Evolutionary conservation across 2,888 invertebrate genomes (phyloP), one percentile per base, ranked within the genome.

Genomic region (Rhopalosiphum nymphaeae): DNA sequence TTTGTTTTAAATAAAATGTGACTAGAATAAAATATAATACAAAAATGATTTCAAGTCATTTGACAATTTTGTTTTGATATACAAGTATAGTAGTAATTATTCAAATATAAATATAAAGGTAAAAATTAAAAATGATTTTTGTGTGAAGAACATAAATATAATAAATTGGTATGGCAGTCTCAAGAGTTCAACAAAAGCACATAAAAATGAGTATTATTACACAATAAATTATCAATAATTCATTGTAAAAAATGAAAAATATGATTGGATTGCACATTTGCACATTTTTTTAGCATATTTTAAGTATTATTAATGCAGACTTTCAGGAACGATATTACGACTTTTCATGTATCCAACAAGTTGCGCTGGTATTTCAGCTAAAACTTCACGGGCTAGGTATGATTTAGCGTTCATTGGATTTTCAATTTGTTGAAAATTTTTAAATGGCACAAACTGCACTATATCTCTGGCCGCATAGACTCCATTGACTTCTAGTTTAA

Each of bases 311-410:
- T 87, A 87, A 92, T 94, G 42, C 42, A 61, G 86, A 86, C 94
- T 36, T 91, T 93, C 93, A 26, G 95, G 95, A 57, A 94, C 94
- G 84, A 95, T 95, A 36, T 95, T 95, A 89, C 95, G 95, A 57
- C 95, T 95, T 95, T 96, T 96, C 96, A 97, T 96, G 95, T 96
- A 96, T 0, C 96, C 95, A 61, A 96, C 95, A 86, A 97, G 95
- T 95, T 97, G 97, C 44, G 96, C 96, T 0, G 97, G 97, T 29
- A 97, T 96, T 95, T 97, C 97, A 36, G 96, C 97, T 92, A 97
- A 95, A 1, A 97, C 97, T 95, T 96, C 97, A 95, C 96, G 96
- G 42, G 97, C 97, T 53, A 97, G 95, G 57, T 95, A 95, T 16
- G 95, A 95, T 94, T 95, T 95, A n/a, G 95, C 95, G 88, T 94